Evolutionary conservation across 2,888 invertebrate species (phyloP), one percentile per base, ranked within the genome.

Genomic region (Pristionchus entomophagus): DNA sequence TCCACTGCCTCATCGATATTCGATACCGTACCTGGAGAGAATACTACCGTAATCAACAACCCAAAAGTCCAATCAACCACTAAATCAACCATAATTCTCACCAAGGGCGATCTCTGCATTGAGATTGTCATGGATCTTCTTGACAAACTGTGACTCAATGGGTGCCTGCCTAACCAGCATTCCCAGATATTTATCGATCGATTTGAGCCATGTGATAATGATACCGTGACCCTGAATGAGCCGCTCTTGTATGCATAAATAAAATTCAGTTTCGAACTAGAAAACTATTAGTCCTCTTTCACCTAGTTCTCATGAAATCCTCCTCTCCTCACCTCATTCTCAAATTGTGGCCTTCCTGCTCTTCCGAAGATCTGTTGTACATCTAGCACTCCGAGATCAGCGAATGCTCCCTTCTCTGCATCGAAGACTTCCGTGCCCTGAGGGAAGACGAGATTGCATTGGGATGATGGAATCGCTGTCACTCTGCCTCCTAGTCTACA

Each of bases 371-470:
- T 99, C 95, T 98, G 98, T 81, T 98, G 95, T 65, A 99, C 99
- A 94, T 99, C 99, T 88, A 99, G 95, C 91, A 99, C 98, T 86
- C 97, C 97, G 69, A 99, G 95, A 94, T 99, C 98, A 0, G 98
- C 96, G 94, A 97, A 98, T 0, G 96, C 95, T 4, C 99, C 98
- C 93, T 96, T 96, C 90, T 97, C 97, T 38, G 98, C 96, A 94
- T 99, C 98, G 94, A 99, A 99, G 89, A 99, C 96, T 94, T 98
- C 97, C 14, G 99, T 99, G 45, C 98, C 97, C 96, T 97, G 94
- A 65, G n/a, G 56, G 91, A 83, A 51, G 19, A 62, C 32, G 38
- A 6, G 38, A 32, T 86, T 29, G 5, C 29, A 56, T 2, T 17
- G 29, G 19, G 19, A 19, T 0, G 82, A 26, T 6, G 17, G n/a